These are phyloP conservation scores for Amphipyra tragopoginis DNA, from an alignment of 2,888 invertebrate species.

Conservation along the genomic window DNA sequence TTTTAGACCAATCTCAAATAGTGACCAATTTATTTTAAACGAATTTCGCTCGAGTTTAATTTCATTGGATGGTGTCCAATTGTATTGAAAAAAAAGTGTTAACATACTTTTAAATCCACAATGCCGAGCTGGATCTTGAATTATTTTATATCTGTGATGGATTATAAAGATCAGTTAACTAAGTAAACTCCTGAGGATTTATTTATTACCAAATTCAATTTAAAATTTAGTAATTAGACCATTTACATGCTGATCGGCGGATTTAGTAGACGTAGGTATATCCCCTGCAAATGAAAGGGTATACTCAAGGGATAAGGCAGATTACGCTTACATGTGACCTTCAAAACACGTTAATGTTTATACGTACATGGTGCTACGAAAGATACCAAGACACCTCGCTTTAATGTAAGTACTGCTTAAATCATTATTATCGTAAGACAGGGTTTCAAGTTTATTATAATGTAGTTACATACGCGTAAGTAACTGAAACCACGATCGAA, in stretches of 20 bases:
- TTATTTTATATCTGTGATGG: conserved; percentile 17
- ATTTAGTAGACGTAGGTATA: conserved; percentile 3
- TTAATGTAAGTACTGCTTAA: not conserved
- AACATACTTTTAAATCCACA: conserved; percentile 30
- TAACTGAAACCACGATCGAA: conserved; percentile 26
- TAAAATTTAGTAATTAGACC: conserved; percentile 31
- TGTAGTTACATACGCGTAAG: conserved; percentile 24
- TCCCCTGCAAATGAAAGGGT: conserved; percentile 13
- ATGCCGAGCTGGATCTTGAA: conserved; percentile 24
- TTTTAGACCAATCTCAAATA: not conserved
- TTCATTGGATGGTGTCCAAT: conserved; percentile 47
- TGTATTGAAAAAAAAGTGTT: conserved; percentile 28
- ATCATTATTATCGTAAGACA: not conserved
- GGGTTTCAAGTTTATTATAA: not conserved
- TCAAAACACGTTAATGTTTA: conserved; percentile 11
- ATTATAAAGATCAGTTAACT: conserved; percentile 10
- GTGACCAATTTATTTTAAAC: conserved; percentile 18
- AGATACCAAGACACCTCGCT: conserved; percentile 6
- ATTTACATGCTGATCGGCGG: conserved; percentile 30
- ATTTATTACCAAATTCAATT: conserved; percentile 19
- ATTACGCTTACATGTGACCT: conserved; percentile 9
- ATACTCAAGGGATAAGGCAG: conserved; percentile 14
- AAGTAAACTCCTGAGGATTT: conserved; percentile 23
- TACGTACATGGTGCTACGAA: conserved; percentile 8
- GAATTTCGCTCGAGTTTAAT: conserved; percentile 18